Base-by-base conservation (phyloP, 2,888 invertebrate genomes). In the Uropetala carovei region DNA sequence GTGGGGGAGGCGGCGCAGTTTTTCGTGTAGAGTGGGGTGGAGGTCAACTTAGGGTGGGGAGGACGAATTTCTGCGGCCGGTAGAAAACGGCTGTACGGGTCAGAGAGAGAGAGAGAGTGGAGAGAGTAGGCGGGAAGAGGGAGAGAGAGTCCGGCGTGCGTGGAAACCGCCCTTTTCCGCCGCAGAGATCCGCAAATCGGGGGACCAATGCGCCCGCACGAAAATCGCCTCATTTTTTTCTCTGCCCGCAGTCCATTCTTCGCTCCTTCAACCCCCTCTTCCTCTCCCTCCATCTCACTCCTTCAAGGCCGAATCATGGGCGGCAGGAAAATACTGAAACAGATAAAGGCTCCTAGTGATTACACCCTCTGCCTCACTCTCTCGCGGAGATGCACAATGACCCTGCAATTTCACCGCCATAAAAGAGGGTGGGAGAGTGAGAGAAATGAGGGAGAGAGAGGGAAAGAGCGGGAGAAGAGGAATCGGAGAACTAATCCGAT, bases 181-280 rank as follows among this genome's bases (percentile, higher is more conserved):
- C 68, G 68, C 64, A 64, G 64, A 64, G 64, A 64, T 64, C 75
- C 75, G 75, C 75, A 75, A 75, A 27, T 75, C 75, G 75, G 75
- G 75, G 27, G 75, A 75, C 75, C 75, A 3, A 64, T 0, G 64
- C 75, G 75, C 27, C 75, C 75, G 75, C 75, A 43, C 43, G 43
- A 43, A 68, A 68, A 68, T 75, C 75, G 22, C 27, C 27, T 27
- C n/a, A 7, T 68, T 75, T 75, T 75, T 22, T 75, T 18, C 75
- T 0, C 22, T 27, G 22, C 22, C 27, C 18, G 16, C 27, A 27
- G 22, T 75, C 27, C 22, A 10, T 27, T 75, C 27, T 75, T 22
- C 27, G 22, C 43, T 13, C 27, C n/a, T 68, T 68, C 22, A 0
- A 0, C 68, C n/a, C 60, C 2, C 18, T 60, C n/a, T n/a, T n/a